These are phyloP conservation scores for Egretta garzetta DNA, from an alignment of 2,113 vertebrate species.

Conservation along the genomic window DNA sequence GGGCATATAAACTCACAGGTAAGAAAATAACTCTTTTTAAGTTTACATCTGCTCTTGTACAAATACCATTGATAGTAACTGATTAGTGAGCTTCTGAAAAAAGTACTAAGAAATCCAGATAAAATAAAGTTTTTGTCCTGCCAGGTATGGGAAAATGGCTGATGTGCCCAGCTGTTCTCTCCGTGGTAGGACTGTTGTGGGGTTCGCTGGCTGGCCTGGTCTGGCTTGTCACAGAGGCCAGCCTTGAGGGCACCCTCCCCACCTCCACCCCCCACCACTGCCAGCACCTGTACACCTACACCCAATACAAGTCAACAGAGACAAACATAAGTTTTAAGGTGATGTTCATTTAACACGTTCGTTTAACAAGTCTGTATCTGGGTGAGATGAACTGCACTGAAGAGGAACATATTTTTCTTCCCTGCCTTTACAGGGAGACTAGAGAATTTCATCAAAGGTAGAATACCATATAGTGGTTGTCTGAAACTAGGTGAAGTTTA, in stretches of 20 bases:
- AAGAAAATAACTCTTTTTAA: background rate
- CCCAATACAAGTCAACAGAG: background rate
- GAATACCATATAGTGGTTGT: background rate
- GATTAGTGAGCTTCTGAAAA: background rate
- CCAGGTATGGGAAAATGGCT: background rate
- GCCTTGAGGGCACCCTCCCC: background rate
- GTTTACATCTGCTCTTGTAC: background rate
- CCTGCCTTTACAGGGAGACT: background rate
- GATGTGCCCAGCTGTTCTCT: background rate
- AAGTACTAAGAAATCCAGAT: background rate
- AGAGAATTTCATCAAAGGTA: background rate
- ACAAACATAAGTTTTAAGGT: background rate
- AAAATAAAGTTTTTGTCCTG: background rate
- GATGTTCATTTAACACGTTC: background rate
- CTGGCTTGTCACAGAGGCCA: background rate
- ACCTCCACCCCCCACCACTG: rapidly evolving
- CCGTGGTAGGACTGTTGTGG: background rate
- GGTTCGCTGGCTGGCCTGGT: background rate
- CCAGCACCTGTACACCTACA: background rate
- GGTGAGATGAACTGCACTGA: background rate
- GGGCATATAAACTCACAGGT: background rate
- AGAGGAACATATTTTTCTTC: background rate
- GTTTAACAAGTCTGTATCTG: background rate
- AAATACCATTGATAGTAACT: background rate
- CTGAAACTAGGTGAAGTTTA: background rate